Percentiles rank a stretch among this genome's conserved stretches.
phyloP scores from a whole-genome alignment of 2,113 vertebrate genomes.

The Rutilus rutilus region DNA sequence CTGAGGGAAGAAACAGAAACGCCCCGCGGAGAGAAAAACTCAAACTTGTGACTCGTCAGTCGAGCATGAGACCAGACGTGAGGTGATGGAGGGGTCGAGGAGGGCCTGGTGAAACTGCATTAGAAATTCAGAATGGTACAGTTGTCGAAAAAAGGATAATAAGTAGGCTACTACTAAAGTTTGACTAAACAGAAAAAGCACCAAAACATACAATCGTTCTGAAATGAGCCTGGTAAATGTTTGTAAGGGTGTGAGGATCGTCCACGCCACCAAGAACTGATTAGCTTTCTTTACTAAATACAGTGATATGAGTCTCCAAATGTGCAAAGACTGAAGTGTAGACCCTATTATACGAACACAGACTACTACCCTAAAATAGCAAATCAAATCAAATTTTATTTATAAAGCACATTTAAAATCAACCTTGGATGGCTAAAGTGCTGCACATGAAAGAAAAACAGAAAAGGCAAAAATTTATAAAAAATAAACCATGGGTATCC shows the following conservation, averaged over 20 bases:
- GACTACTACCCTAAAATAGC: background rate
- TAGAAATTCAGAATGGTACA: background rate
- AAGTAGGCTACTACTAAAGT: background rate
- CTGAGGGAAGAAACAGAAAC: constrained; percentile 28
- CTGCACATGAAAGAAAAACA: no score
- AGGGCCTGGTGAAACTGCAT: background rate
- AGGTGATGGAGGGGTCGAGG: background rate
- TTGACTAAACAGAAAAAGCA: background rate
- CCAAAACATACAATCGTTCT: background rate
- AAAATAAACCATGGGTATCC: background rate
- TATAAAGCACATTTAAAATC: no score
- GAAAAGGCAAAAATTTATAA: no score
- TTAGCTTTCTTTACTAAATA: background rate
- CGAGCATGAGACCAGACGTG: constrained; percentile 12
- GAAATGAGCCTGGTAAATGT: background rate
- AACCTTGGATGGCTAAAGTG: no score
- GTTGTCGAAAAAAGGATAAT: background rate
- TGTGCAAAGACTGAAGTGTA: background rate
- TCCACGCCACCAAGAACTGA: background rate
- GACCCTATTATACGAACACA: background rate
- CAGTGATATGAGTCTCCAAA: background rate
- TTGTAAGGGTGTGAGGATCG: background rate
- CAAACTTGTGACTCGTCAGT: constrained; percentile 69
- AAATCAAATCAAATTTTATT: no score
- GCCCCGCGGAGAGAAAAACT: constrained; percentile 19